These are phyloP conservation scores for Trematomus bernacchii DNA, from an alignment of 2,797 vertebrate genomes.

Conservation along the genomic window DNA sequence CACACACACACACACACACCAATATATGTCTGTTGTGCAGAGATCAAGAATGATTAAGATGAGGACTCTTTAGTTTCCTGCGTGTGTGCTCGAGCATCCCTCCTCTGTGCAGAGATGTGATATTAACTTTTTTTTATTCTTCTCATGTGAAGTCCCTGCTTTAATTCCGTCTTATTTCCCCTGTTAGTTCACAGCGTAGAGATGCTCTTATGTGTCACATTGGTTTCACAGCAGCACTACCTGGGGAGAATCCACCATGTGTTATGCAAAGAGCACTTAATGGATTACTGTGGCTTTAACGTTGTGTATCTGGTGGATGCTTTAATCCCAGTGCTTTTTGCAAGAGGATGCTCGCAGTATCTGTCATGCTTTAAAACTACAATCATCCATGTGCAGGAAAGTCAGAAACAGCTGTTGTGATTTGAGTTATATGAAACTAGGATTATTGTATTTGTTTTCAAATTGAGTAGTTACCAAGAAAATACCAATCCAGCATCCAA, in stretches of 20 bases:
- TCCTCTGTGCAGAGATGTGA: slow-evolving; percentile 3
- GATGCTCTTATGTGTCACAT: neutral
- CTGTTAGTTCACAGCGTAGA: slow-evolving; percentile 9
- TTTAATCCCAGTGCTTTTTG: slow-evolving; percentile 18
- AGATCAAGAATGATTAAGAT: neutral
- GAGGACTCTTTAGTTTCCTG: neutral
- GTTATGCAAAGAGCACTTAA: slow-evolving; percentile 27
- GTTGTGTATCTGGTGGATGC: slow-evolving; percentile 16
- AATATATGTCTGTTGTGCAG: neutral
- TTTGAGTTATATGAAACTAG: too few relatives aligned
- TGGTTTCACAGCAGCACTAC: slow-evolving; percentile 12
- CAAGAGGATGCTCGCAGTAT: neutral
- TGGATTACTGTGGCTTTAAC: slow-evolving; percentile 36
- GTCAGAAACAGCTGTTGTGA: too few relatives aligned
- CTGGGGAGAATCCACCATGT: slow-evolving; percentile 12
- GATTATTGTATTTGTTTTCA: too few relatives aligned
- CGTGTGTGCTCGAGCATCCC: neutral
- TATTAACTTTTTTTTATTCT: neutral
- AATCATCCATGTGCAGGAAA: neutral
- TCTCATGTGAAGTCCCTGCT: neutral
- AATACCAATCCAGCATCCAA: too few relatives aligned
- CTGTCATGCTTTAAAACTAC: slow-evolving; percentile 3
- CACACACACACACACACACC: neutral
- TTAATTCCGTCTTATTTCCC: slow-evolving; percentile 45
- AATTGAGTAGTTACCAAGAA: too few relatives aligned